phyloP scores from a whole-genome alignment of 2,113 vertebrate genomes.

The Passer montanus region DNA sequence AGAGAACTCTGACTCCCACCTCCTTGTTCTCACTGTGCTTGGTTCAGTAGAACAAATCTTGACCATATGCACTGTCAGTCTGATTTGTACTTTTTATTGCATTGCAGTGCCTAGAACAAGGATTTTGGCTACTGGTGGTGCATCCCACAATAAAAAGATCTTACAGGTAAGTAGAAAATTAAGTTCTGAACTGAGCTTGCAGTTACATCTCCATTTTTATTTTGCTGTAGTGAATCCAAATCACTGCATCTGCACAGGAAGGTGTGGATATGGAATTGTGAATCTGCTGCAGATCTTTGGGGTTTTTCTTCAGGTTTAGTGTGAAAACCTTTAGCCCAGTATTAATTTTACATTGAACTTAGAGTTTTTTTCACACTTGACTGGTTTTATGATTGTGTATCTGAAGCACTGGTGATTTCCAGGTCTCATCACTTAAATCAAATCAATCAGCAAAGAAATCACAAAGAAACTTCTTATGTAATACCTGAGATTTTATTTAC shows the following conservation, averaged over 20 bases:
- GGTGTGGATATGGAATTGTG: not conserved
- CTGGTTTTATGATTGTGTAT: not conserved
- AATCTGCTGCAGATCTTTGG: not conserved
- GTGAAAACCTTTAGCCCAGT: not conserved
- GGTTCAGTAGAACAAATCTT: not conserved
- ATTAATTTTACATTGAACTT: not conserved
- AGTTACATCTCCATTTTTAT: not conserved
- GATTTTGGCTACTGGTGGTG: constrained; percentile 93
- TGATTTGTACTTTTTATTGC: constrained; percentile 21
- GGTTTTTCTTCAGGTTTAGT: not conserved
- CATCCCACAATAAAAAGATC: constrained; percentile 86
- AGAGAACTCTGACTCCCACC: not conserved
- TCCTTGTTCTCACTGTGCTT: not conserved
- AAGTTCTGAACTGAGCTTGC: not conserved
- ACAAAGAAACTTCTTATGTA: not conserved
- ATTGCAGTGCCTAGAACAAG: constrained; percentile 84
- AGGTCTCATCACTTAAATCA: not conserved
- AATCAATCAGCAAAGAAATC: not conserved
- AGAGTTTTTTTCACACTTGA: not conserved
- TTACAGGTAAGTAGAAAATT: constrained; percentile 80
- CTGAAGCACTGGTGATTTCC: not conserved
- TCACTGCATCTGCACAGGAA: not conserved
- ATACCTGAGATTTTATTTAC: not conserved
- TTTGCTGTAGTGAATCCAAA: not conserved
- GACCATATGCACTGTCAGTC: not conserved